phyloP scores from a whole-genome alignment of 2,797 vertebrate species.

The Danio choprae region DNA sequence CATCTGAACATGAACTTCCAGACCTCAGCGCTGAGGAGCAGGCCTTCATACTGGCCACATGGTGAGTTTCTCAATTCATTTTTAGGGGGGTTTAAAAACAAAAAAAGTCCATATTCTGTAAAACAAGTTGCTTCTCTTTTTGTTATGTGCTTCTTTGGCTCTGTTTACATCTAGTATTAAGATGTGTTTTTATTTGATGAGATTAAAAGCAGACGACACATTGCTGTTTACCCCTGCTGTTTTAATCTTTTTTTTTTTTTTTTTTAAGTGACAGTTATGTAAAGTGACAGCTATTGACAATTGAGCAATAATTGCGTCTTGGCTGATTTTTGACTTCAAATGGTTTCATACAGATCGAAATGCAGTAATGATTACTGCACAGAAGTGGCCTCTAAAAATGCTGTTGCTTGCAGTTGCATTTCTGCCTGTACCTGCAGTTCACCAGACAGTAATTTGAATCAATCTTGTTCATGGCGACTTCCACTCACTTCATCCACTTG shows the following conservation, averaged over 20 bases:
- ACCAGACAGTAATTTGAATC: not conserved
- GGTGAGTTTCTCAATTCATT: conserved; percentile 76
- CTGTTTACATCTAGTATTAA: no score
- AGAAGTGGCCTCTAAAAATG: not conserved
- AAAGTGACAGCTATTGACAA: no score
- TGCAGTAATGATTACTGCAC: not conserved
- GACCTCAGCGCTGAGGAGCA: conserved; percentile 92
- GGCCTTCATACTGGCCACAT: conserved; percentile 90
- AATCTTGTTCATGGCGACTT: not conserved
- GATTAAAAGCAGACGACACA: no score
- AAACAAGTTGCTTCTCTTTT: no score
- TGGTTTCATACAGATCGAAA: not conserved
- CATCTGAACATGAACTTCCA: conserved; percentile 82
- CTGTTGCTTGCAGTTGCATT: not conserved
- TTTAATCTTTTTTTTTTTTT: no score
- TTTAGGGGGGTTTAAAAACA: not conserved
- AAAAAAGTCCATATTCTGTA: no score
- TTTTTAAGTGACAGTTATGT: no score
- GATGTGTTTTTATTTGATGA: no score
- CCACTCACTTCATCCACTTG: no score
- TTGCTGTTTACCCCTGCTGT: no score
- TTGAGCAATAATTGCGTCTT: not conserved
- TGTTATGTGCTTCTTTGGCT: no score
- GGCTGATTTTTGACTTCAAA: not conserved
- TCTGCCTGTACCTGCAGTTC: not conserved